These are phyloP conservation scores for Lepisosteus osseus DNA, from an alignment of 2,113 vertebrate species.

Conservation along the genomic window DNA sequence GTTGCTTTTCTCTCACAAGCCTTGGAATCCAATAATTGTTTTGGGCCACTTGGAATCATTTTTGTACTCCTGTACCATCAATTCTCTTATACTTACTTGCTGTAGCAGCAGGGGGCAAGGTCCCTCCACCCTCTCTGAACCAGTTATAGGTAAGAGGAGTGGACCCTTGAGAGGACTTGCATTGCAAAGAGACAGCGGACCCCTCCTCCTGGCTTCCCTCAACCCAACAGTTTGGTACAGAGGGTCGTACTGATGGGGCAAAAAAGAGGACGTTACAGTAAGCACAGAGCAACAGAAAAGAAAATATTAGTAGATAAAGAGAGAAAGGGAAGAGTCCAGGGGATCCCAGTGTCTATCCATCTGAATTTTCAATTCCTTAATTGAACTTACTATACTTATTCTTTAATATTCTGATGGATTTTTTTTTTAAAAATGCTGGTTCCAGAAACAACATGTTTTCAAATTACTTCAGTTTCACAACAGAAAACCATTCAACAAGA, in stretches of 20 bases:
- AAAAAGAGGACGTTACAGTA: not conserved
- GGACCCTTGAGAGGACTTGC: slow-evolving; percentile 64
- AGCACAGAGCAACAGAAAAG: too few species aligned
- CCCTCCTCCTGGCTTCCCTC: slow-evolving; percentile 69
- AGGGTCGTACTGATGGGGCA: slow-evolving; percentile 63
- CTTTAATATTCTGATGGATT: too few species aligned
- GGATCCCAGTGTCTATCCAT: not conserved
- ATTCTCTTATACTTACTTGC: slow-evolving; percentile 39
- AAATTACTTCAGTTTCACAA: too few species aligned
- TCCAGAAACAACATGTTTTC: too few species aligned
- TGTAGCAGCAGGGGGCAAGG: slow-evolving; percentile 42
- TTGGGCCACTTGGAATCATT: not conserved
- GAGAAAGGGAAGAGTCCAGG: not conserved
- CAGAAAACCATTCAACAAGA: too few species aligned
- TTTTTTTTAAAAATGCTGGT: too few species aligned
- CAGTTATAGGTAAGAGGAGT: slow-evolving; percentile 73
- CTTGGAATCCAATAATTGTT: not conserved
- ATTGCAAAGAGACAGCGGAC: slow-evolving; percentile 64
- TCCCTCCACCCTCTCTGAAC: slow-evolving; percentile 61
- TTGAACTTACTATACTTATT: too few species aligned
- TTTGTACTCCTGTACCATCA: not conserved
- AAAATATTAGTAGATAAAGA: too few species aligned
- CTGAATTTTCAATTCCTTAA: too few species aligned
- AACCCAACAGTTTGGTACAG: slow-evolving; percentile 73
- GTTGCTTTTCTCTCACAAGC: not conserved